Evolutionary conservation across 2,113 vertebrate genomes (phyloP).

Genomic region (Gobio gobio): DNA sequence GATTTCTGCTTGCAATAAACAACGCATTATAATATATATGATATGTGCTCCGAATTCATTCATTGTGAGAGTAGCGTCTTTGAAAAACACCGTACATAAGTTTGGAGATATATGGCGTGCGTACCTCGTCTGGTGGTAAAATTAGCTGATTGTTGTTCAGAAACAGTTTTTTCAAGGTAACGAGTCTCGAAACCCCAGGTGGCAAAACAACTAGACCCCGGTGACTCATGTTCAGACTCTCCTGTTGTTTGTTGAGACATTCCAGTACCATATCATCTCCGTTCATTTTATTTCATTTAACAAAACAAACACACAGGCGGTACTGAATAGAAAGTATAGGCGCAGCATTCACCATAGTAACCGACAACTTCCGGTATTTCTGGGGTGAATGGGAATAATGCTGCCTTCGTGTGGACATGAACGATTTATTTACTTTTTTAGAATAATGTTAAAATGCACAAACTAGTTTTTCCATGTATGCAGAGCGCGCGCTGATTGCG

Average conservation of each 20-base stretch:
- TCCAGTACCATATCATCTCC: slow-evolving; percentile 30
- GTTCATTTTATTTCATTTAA: slow-evolving; percentile 25
- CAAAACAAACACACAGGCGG: not conserved
- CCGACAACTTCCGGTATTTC: slow-evolving; percentile 11
- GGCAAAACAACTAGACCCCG: slow-evolving; percentile 47
- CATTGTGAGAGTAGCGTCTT: not conserved
- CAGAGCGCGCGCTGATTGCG: not conserved
- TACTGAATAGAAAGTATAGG: not conserved
- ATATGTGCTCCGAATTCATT: not conserved
- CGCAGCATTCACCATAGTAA: slow-evolving; percentile 23
- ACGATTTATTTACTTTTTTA: not conserved
- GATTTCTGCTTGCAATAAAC: not conserved
- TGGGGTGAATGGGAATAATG: not conserved
- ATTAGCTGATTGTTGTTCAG: slow-evolving; percentile 55
- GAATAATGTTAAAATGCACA: not conserved
- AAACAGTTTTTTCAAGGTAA: slow-evolving; percentile 43
- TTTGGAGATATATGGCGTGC: slow-evolving; percentile 4
- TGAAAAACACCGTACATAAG: too few species aligned
- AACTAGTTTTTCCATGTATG: not conserved
- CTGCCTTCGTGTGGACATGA: too few species aligned
- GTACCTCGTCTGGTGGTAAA: slow-evolving; percentile 59
- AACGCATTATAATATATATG: not conserved
- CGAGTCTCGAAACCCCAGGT: slow-evolving; percentile 40
- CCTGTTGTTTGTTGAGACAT: slow-evolving; percentile 40
- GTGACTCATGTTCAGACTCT: slow-evolving; percentile 55